phyloP scores from a whole-genome alignment of 92 coral and sea anemone genomes.

The Chrysogorgia sp. region DNA sequence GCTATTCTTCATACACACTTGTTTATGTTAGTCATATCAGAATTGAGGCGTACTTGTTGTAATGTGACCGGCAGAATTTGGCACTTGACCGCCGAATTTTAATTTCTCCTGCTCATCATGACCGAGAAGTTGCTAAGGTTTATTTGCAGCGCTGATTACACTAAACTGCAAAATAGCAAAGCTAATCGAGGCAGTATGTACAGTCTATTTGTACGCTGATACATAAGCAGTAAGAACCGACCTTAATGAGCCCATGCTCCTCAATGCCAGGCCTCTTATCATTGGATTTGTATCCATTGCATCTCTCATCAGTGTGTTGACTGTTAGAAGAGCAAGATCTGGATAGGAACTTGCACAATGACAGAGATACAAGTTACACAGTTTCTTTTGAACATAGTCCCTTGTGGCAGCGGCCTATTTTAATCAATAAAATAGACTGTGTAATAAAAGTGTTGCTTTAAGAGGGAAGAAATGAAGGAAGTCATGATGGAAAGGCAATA shows the following conservation, averaged over 20 bases:
- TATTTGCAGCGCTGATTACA: too few species aligned
- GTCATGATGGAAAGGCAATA: neutral
- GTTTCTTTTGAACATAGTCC: conserved; percentile 93
- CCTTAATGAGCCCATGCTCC: conserved; percentile 98
- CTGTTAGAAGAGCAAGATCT: conserved; percentile 85
- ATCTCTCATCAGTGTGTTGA: conserved; percentile 87
- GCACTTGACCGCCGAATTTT: too few species aligned
- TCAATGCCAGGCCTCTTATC: conserved; percentile 96
- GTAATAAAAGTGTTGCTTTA: neutral
- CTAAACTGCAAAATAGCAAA: too few species aligned
- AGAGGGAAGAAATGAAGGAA: neutral
- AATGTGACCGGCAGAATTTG: too few species aligned
- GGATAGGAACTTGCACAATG: conserved; percentile 87
- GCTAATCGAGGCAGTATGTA: too few species aligned
- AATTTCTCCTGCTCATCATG: too few species aligned
- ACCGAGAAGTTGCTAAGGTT: too few species aligned
- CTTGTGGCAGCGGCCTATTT: conserved; percentile 90
- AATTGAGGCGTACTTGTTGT: too few species aligned
- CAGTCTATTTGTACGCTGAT: too few species aligned
- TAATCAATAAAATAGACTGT: neutral
- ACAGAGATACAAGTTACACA: conserved; percentile 87
- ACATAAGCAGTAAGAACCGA: conserved; percentile 21
- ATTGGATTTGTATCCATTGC: conserved; percentile 87
- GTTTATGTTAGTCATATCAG: too few species aligned
- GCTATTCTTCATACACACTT: too few species aligned